Base-by-base conservation (phyloP, 2,888 invertebrate genomes). In the Diaperis boleti region DNA sequence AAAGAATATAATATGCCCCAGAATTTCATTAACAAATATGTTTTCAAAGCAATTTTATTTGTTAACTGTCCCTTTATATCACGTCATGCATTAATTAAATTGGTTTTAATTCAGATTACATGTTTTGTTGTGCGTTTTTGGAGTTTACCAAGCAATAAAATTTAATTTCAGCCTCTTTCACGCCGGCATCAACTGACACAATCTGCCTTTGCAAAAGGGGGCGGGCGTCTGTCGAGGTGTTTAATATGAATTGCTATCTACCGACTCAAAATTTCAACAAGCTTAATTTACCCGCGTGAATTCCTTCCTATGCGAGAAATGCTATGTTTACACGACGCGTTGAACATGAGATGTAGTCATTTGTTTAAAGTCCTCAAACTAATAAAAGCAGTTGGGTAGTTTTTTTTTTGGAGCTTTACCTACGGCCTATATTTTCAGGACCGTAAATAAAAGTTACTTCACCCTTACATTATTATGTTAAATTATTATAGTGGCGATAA, bases 241-340 rank as follows among this genome's bases (percentile, higher is more conserved):
- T 56, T 56, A 56, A 50, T 50, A 50, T 33, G 29, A 31, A 35
- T 44, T 56, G 39, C 35, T 56, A 11, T 35, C 13, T 20, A 50
- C 33, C 6, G 35, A 20, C 13, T 35, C 31, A 2, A 11, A 10
- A 56, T 35, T 56, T 44, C 56, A 35, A 56, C 56, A 13, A 31
- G 33, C 14, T 20, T 44, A 45, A 56, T 44, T 56, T 37, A 18
- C 49, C 35, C n/a, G 35, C n/a, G 3, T 50, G 20, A 17, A 50
- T 50, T 50, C 15, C 14, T 35, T 56, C 26, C 11, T 42, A 31
- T 17, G 31, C 41, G 6, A 15, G 26, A 44, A 35, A 15, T 44
- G 22, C 13, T 11, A 22, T 26, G 39, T 39, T 52, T 52, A 52
- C 22, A 39, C 26, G 11, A 39, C 22, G 26, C 37, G 41, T 11